phyloP scores from a whole-genome alignment of 2,797 vertebrate species.

The Pelobates cultripes region DNA sequence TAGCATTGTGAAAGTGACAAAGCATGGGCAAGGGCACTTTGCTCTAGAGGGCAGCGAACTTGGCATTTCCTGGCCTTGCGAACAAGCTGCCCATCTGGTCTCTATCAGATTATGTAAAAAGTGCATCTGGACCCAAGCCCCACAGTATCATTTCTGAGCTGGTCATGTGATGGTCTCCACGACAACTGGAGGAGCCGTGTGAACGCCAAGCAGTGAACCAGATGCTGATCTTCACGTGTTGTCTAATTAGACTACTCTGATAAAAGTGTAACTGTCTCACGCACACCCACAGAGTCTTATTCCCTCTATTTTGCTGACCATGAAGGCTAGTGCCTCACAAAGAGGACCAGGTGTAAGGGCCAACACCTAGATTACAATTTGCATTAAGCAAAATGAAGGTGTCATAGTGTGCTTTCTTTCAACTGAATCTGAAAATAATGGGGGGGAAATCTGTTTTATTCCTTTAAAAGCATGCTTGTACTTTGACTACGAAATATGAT shows the following conservation, averaged over 20 bases:
- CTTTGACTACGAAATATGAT: too few relatives aligned
- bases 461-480: too few relatives aligned
- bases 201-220: conserved; percentile 70
- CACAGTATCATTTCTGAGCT: conserved; percentile 63
- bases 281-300: neutral
- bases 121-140: conserved; percentile 73
- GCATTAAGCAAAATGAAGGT: too few relatives aligned
- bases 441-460: too few relatives aligned
- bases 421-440: too few relatives aligned
- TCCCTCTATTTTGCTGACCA: conserved; percentile 28
- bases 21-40: conserved; percentile 56
- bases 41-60: conserved; percentile 64
- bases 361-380: too few relatives aligned
- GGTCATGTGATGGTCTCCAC: conserved; percentile 72
- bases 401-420: too few relatives aligned
- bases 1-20: conserved; percentile 57
- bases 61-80: conserved; percentile 66
- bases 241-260: conserved; percentile 69
- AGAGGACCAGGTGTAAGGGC: neutral
- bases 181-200: conserved; percentile 68
- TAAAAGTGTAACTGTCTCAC: conserved; percentile 44
- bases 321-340: neutral
- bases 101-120: conserved; percentile 71
- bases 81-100: conserved; percentile 76
- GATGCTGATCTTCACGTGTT: conserved; percentile 74